Evolutionary conservation across 1,140 invertebrate genomes (phyloP).

Genomic region (Vanessa tameamea): DNA sequence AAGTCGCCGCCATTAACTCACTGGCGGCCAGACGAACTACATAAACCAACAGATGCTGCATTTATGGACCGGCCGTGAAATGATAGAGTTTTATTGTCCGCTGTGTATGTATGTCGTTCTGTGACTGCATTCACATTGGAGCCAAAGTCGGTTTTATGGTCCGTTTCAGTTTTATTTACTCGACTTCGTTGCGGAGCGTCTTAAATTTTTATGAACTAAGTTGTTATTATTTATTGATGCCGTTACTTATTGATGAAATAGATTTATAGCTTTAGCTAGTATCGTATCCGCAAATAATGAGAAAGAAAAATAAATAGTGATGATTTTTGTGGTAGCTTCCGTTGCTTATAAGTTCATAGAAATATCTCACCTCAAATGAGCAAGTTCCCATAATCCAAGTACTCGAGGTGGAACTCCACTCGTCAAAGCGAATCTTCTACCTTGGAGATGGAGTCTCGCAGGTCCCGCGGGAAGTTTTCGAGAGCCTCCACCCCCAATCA

Average conservation of each 20-base stretch:
- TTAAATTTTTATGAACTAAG: conserved; percentile 25
- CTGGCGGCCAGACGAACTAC: conserved; percentile 48
- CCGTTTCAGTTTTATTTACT: conserved; percentile 39
- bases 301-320: too few relatives aligned
- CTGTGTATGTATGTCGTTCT: conserved; percentile 38
- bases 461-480: conserved; percentile 84
- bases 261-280: neutral
- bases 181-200: conserved; percentile 15
- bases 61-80: conserved; percentile 49
- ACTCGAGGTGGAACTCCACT: conserved; percentile 90
- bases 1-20: conserved; percentile 54
- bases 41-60: conserved; percentile 51
- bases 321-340: too few relatives aligned
- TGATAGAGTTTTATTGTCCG: conserved; percentile 50
- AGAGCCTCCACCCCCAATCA: conserved; percentile 88
- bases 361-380: conserved; percentile 84
- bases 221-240: conserved; percentile 13
- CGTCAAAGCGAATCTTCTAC: conserved; percentile 90
- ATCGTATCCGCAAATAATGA: neutral
- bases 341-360: neutral
- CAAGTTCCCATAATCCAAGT: conserved; percentile 88
- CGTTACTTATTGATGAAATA: neutral
- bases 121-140: conserved; percentile 34
- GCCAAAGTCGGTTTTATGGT: conserved; percentile 41
- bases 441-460: conserved; percentile 90